Evolutionary conservation across 1,140 invertebrate genomes (phyloP), one percentile per base, ranked within the genome.

Genomic region (Vollenhovia emeryi): DNA sequence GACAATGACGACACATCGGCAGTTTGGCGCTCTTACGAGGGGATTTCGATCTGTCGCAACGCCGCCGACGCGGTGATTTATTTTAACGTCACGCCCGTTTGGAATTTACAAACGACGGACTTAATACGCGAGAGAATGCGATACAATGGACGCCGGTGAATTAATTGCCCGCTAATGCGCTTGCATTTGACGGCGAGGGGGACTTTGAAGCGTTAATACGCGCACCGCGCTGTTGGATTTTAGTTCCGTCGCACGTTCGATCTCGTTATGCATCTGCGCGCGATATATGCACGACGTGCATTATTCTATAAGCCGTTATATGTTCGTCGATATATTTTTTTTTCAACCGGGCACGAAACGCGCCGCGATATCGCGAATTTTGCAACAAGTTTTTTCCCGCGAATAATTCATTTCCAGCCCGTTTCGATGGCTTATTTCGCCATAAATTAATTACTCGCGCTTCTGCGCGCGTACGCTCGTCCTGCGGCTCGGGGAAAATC

Each of bases 111-210:
- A 69, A 45, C 33, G 62, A 79, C 40, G 62, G 48, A 79, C 76
- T 79, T 79, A 69, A 79, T 79, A 68, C 33, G 76, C n/a, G 13
- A 21, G 33, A 79, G 62, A 79, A 79, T 30, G 62, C 33, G 62
- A 79, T 68, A 79, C 62, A 79, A 79, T 79, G 76, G 33, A 79
- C 21, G 33, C 45, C 62, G 62, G 45, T 79, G 76, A 79, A 79
- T 79, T 79, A 79, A 79, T 68, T 43, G 62, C 62, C 62, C 24
- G 33, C 45, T 79, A 79, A 79, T 79, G 45, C 45, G 30, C 15
- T 36, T 68, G 76, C 76, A 52, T 66, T 52, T 50, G 62, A 68
- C 45, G 62, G 40, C 11, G n/a, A 27, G 36, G 24, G 21, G 66
- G 40, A 68, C 30, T 79, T 79, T 68, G 33, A n/a, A 79, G 62